Conservation (phyloP, 2,888 invertebrate genomes). For the Lithodes maja region DNA sequence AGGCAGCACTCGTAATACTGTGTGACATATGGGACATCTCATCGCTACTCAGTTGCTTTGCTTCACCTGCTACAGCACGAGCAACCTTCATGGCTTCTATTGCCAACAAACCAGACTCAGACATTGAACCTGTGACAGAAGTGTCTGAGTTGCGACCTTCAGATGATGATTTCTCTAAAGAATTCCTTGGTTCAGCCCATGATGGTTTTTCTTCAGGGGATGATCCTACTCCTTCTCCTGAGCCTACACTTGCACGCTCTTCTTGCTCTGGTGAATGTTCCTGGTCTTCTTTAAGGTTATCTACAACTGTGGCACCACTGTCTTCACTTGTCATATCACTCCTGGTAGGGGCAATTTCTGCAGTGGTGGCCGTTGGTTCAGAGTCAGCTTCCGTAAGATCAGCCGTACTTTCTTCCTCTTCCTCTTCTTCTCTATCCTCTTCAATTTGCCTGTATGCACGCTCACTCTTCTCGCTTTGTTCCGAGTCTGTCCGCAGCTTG, state of each 20-base stretch:
- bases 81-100: constrained; percentile 69
- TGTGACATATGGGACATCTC: constrained; percentile 68
- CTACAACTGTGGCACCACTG: constrained; percentile 51
- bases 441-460: constrained; percentile 40
- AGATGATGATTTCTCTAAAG: constrained; percentile 59
- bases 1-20: constrained; percentile 58
- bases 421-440: constrained; percentile 39
- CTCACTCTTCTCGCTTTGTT: constrained; percentile 69
- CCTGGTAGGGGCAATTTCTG: constrained; percentile 42
- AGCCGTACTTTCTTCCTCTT: constrained; percentile 33
- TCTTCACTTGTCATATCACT: constrained; percentile 62
- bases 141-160: constrained; percentile 63
- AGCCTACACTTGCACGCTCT: constrained; percentile 42
- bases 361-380: constrained; percentile 49
- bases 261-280: constrained; percentile 16
- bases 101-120: constrained; percentile 66
- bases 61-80: constrained; percentile 65
- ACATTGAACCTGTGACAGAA: constrained; percentile 68
- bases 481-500: constrained; percentile 64
- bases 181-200: constrained; percentile 56
- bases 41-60: constrained; percentile 64
- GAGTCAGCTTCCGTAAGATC: constrained; percentile 49
- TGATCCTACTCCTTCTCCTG: constrained; percentile 45
- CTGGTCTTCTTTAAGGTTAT: not conserved
- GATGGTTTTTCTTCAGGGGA: constrained; percentile 59